Evolutionary conservation across 2,888 invertebrate species (phyloP).

Genomic region (Lysandra bellargus): DNA sequence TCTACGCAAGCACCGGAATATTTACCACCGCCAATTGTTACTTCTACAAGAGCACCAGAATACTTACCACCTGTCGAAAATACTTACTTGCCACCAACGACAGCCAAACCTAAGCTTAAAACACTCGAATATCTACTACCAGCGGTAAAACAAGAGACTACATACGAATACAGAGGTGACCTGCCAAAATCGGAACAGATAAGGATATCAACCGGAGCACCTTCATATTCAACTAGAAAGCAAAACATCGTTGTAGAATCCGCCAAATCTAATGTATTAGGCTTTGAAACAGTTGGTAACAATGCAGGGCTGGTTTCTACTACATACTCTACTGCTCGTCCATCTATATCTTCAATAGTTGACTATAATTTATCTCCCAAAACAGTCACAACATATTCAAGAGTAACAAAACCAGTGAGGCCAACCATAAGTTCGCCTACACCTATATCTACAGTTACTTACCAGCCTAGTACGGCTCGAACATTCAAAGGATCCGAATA

Average conservation of each 20-base stretch:
- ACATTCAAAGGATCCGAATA: conserved; percentile 53
- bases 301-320: conserved; percentile 63
- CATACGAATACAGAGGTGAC: conserved; percentile 49
- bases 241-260: conserved; percentile 67
- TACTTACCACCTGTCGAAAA: conserved; percentile 50
- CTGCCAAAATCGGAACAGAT: conserved; percentile 35
- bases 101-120: conserved; percentile 37
- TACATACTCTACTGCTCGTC: conserved; percentile 49
- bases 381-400: conserved; percentile 47
- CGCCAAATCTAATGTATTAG: conserved; percentile 63
- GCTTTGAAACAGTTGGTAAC: conserved; percentile 61
- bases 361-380: conserved; percentile 42
- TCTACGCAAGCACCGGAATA: conserved; percentile 7
- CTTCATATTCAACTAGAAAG: conserved; percentile 43
- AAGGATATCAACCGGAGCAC: conserved; percentile 42
- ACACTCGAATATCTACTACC: conserved; percentile 42
- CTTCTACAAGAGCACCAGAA: conserved; percentile 54
- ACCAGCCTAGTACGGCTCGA: conserved; percentile 50
- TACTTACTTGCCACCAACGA: conserved; percentile 41
- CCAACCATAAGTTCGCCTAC: conserved; percentile 55
- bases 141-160: conserved; percentile 38
- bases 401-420: conserved; percentile 46
- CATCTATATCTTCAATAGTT: conserved; percentile 51
- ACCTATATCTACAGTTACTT: conserved; percentile 45
- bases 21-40: conserved; percentile 47